Evolutionary conservation across 2,797 vertebrate species (phyloP), one percentile per base, ranked within the genome.

Genomic region (Sebastiscus albofasciatus): DNA sequence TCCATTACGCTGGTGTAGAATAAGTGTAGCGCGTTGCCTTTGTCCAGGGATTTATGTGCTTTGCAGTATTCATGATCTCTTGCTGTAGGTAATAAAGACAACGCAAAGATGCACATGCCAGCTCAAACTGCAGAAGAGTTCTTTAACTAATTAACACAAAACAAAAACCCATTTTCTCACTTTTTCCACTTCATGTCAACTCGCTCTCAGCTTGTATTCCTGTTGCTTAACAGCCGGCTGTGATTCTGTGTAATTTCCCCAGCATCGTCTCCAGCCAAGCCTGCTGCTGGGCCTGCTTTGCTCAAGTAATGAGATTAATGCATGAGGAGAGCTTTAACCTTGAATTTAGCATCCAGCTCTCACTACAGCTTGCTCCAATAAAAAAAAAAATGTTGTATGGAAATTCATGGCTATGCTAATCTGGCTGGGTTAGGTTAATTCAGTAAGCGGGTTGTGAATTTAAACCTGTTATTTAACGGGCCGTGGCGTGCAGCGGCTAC

Each of bases 381-480:
- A 89, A 77, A 89, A 77, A 34, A 77, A 52, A 52, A 86, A 73
- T 55, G 67, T 54, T 86, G 64, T 56, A 74, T 85, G 84, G 80
- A 92, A 91, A 94, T 93, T 86, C 86, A 88, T 65, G 75, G 87
- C 79, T 79, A 81, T 88, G 77, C 83, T 93, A 92, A 93, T 94
- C 72, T 85, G 67, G 72, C 82, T 80, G 49, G 8, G 85, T 84
- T 90, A 81, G 69, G 89, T 86, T 92, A 91, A 90, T 84, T 92
- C 86, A 81, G 87, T 91, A 90, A 89, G 89, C 61, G 61, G 75
- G 81, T 86, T 89, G 88, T 90, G 92, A 89, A 90, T 93, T 85
- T 85, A 83, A 92, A 90, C 79, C 83, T 83, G 84, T 91, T 91
- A 78, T 89, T 92, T 88, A 85, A 83, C 58, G 70, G 72, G 72